Evolutionary conservation across 2,888 invertebrate species (phyloP), one percentile per base, ranked within the genome.

Genomic region (Epinotia demarniana): DNA sequence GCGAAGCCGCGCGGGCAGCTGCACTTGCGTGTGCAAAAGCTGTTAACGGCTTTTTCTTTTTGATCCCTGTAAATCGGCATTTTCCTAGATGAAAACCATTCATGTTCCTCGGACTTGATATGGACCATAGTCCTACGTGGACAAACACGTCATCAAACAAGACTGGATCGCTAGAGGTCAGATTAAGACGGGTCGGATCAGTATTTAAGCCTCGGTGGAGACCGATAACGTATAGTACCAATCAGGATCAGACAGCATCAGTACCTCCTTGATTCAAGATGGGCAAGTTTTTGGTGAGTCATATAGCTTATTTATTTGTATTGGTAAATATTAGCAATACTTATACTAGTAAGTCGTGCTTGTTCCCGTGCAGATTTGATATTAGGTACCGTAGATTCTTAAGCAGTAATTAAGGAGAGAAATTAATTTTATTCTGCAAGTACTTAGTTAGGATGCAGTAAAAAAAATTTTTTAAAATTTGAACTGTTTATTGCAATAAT

Each of bases 251-350:
- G 55, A 46, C 2, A 19, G n/a, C 43, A 5, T 11, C 23, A 39
- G 39, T 19, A 71, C 53, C 66, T 66, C 43, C 53, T 4, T 3
- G 8, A 46, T 19, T 4, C 62, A 75, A 58, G 57, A 75, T 75
- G 75, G 64, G n/a, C n/a, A 75, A 75, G 43, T 60, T 71, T 23
- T 39, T 75, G 64, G 75, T 75, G 23, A 75, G 75, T 49, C 43
- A 23, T 46, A 3, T 33, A 49, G 8, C 18, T 49, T 27, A 23
- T 64, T 18, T 53, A 62, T 39, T 39, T 39, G 8, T 39, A 39
- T 39, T 9, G 9, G 39, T 39, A 39, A 39, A 61, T 43, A 46
- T 46, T 68, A 57, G 57, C 62, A 73, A 53, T 55, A n/a, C n/a
- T n/a, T n/a, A 55, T 33, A 33, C 2, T 33, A 1, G 33, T 8